A percentile compares a stretch with the other conserved stretches of the same genome.
These are phyloP conservation scores for Eurypyga helias DNA, from an alignment of 2,113 vertebrate genomes.

Conservation along the genomic window DNA sequence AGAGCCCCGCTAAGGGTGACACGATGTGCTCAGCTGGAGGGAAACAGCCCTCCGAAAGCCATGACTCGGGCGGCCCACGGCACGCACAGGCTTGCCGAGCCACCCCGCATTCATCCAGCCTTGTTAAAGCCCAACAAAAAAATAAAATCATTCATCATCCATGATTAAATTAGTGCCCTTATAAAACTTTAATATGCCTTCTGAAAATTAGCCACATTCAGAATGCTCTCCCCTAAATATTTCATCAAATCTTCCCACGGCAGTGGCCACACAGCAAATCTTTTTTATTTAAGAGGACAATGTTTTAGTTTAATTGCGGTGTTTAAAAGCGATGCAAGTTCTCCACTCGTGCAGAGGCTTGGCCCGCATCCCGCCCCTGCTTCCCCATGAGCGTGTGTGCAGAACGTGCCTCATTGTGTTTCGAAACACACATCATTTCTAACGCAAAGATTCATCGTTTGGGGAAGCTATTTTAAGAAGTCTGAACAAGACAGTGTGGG, in stretches of 20 bases:
- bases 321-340: not conserved
- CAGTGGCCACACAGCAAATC: not conserved
- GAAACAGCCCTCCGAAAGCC: not conserved
- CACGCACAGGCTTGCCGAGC: not conserved
- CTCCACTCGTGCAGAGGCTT: not conserved
- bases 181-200: slow-evolving; percentile 49
- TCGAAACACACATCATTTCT: not conserved
- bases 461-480: slow-evolving; percentile 8
- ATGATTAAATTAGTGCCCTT: slow-evolving; percentile 37
- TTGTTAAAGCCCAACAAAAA: not conserved
- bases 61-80: not conserved
- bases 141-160: slow-evolving; percentile 15
- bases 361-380: not conserved
- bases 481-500: not conserved
- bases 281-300: not conserved
- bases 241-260: slow-evolving; percentile 35
- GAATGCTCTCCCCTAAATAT: slow-evolving; percentile 12
- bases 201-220: slow-evolving; percentile 18
- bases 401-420: not conserved
- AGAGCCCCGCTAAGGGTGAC: not conserved
- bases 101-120: not conserved
- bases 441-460: not conserved
- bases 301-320: not conserved
- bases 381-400: not conserved
- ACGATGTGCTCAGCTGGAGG: not conserved